Conservation (phyloP, 2,113 vertebrate species). For the Psittacus erithacus region DNA sequence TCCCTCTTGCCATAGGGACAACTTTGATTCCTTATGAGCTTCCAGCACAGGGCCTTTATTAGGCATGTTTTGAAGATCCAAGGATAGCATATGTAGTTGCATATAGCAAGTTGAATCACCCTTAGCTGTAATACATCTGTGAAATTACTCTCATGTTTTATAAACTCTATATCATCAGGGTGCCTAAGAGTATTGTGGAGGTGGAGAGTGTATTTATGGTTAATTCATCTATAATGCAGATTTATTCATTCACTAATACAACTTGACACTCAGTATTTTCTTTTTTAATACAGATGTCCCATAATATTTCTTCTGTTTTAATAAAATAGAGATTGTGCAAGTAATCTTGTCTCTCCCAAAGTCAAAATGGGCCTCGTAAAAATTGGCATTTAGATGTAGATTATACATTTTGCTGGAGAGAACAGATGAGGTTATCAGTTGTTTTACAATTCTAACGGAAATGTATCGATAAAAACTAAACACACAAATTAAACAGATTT, state of each 20-base stretch:
- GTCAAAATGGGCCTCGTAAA: slow-evolving; percentile 63
- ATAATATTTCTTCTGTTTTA: slow-evolving; percentile 55
- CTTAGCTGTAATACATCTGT: background rate
- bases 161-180: background rate
- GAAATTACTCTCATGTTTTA: background rate
- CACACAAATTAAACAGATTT: slow-evolving; percentile 51
- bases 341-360: slow-evolving; percentile 35
- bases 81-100: background rate
- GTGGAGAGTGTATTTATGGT: background rate
- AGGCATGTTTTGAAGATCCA: background rate
- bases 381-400: slow-evolving; percentile 60
- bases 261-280: slow-evolving; percentile 20
- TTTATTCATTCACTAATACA: slow-evolving; percentile 46
- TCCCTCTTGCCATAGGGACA: background rate
- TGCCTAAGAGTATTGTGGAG: background rate
- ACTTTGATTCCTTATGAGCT: background rate
- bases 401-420: slow-evolving; percentile 42
- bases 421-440: slow-evolving; percentile 58
- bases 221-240: slow-evolving; percentile 42
- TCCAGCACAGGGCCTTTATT: background rate
- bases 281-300: slow-evolving; percentile 45
- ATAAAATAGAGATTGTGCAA: slow-evolving; percentile 63
- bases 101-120: background rate
- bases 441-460: slow-evolving; percentile 60
- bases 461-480: slow-evolving; percentile 58